Percentiles rank a stretch among this genome's conserved stretches.
These are phyloP conservation scores for Frankliniella fusca DNA, from an alignment of 2,888 invertebrate species.

Conservation along the genomic window DNA sequence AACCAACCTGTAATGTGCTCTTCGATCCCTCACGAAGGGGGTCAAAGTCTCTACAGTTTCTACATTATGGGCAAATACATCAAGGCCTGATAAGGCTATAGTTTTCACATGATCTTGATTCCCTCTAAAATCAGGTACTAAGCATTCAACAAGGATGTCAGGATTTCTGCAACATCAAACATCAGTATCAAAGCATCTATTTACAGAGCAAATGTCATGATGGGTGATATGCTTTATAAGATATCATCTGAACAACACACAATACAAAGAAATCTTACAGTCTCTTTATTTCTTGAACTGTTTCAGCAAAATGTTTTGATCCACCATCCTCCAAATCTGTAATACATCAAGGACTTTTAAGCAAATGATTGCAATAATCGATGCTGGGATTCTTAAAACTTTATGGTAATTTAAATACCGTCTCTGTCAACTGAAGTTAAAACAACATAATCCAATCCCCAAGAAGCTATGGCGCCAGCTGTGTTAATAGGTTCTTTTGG, in stretches of 20 bases:
- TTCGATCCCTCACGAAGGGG: slow-evolving; percentile 85
- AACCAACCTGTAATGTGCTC: slow-evolving; percentile 73
- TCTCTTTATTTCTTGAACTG: slow-evolving; percentile 78
- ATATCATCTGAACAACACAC: no score
- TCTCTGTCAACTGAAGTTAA: slow-evolving; percentile 97
- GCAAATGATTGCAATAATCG: slow-evolving; percentile 31
- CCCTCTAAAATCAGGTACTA: slow-evolving; percentile 95
- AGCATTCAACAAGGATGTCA: slow-evolving; percentile 87
- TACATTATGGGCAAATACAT: slow-evolving; percentile 97
- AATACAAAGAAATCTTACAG: slow-evolving; percentile 53
- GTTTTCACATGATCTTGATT: slow-evolving; percentile 65
- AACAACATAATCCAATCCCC: slow-evolving; percentile 97
- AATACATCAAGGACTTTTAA: slow-evolving; percentile 39
- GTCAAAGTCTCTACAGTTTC: slow-evolving; percentile 93
- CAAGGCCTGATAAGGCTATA: slow-evolving; percentile 77
- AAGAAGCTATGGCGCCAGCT: slow-evolving; percentile 83
- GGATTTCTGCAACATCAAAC: slow-evolving; percentile 55
- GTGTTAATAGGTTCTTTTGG: slow-evolving; percentile 87
- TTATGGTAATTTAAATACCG: slow-evolving; percentile 55
- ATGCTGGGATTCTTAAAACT: slow-evolving; percentile 19
- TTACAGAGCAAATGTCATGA: no score
- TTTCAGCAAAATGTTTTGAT: slow-evolving; percentile 87
- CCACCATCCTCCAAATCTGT: slow-evolving; percentile 91
- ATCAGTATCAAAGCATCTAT: not conserved
- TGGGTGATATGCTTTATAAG: no score